Evolutionary conservation across 2,797 vertebrate genomes (phyloP).

Genomic region (Dendrocincla tyrannina): DNA sequence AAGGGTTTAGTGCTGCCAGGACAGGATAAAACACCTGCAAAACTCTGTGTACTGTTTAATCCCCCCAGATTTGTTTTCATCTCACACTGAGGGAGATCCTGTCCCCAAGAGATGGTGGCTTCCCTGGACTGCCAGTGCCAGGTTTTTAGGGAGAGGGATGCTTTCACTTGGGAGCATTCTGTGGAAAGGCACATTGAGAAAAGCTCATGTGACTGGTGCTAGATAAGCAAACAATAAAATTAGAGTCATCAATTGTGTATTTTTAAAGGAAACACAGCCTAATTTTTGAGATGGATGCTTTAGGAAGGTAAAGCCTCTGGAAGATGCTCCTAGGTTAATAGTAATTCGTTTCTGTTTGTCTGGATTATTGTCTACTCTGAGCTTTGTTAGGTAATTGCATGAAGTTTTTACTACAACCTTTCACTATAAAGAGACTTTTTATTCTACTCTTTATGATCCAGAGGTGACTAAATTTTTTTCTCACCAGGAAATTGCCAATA

Average conservation of each 20-base stretch:
- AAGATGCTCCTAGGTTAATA: not conserved
- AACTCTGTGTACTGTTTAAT: not conserved
- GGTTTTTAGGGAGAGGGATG: not conserved
- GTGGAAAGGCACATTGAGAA: fast-evolving
- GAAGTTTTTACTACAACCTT: not conserved
- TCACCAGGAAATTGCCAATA: not conserved
- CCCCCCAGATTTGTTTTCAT: not conserved
- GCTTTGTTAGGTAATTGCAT: not conserved
- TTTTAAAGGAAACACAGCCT: not conserved
- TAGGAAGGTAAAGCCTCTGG: not conserved
- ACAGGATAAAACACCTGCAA: not conserved
- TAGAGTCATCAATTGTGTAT: not conserved
- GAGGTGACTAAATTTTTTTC: not conserved
- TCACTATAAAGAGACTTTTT: not conserved
- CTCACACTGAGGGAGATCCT: not conserved
- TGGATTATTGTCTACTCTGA: not conserved
- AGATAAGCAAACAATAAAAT: not conserved
- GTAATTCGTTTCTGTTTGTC: not conserved
- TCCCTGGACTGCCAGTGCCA: not conserved
- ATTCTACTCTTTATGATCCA: not conserved
- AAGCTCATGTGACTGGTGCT: not conserved
- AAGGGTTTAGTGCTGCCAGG: not conserved
- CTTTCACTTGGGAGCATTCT: not conserved
- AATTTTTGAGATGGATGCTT: not conserved
- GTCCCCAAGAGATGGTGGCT: not conserved